Evolutionary conservation across 2,888 invertebrate species (phyloP).

Genomic region (Pseudococcus viburni): DNA sequence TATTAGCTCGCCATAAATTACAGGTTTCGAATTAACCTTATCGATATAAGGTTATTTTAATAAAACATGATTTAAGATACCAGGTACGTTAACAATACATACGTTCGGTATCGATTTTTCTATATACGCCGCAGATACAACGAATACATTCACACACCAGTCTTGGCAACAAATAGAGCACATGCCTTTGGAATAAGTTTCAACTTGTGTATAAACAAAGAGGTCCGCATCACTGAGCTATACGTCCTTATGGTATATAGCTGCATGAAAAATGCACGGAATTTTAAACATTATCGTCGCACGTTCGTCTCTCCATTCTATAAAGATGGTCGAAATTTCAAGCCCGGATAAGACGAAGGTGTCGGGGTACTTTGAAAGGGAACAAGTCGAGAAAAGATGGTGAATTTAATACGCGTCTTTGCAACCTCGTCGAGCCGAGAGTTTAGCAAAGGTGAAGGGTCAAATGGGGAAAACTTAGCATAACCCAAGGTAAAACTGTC

Average conservation of each 20-base stretch:
- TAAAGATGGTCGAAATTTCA: neutral
- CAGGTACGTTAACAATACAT: neutral
- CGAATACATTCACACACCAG: neutral
- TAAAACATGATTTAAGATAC: neutral
- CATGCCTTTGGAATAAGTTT: neutral
- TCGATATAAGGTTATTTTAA: neutral
- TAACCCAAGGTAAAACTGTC: conserved; percentile 8
- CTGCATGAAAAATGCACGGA: neutral
- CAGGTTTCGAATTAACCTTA: neutral
- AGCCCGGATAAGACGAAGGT: neutral
- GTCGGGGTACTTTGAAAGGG: neutral
- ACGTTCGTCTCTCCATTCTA: too few species aligned
- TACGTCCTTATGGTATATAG: neutral
- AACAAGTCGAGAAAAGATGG: neutral
- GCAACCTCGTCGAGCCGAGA: neutral
- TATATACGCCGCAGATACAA: neutral
- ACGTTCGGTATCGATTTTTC: neutral
- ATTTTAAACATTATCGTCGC: conserved; percentile 1
- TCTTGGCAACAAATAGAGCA: neutral
- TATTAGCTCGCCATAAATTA: neutral
- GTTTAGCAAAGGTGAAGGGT: conserved; percentile 3
- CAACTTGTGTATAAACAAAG: neutral
- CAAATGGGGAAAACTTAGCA: conserved; percentile 23
- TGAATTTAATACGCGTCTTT: neutral
- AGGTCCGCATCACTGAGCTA: neutral